phyloP scores from a whole-genome alignment of 2,797 vertebrate genomes.

The Cottoperca gobio region DNA sequence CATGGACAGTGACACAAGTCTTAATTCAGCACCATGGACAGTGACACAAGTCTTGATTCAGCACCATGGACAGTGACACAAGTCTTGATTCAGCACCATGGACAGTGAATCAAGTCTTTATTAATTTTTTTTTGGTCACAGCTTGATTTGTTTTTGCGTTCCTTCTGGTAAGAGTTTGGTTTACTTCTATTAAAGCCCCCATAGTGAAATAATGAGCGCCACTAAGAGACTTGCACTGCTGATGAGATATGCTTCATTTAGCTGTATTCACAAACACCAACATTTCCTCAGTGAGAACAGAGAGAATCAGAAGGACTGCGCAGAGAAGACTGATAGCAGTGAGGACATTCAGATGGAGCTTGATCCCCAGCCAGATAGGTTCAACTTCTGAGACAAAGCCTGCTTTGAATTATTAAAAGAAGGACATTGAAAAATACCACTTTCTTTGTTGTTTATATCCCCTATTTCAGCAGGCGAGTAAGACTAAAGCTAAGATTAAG shows the following conservation, averaged over 20 bases:
- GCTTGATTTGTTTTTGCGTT: slow-evolving; percentile 6
- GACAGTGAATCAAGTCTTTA: not conserved
- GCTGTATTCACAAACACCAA: slow-evolving; percentile 39
- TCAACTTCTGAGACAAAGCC: slow-evolving; percentile 47
- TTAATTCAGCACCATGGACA: not conserved
- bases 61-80: not conserved
- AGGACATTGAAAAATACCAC: slow-evolving; percentile 49
- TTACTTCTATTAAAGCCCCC: slow-evolving; percentile 41
- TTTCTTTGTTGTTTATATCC: slow-evolving; percentile 49
- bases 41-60: not conserved
- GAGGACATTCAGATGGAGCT: slow-evolving; percentile 38
- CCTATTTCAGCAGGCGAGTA: slow-evolving; percentile 51
- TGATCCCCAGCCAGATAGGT: slow-evolving; percentile 50
- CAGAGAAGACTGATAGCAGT: not conserved
- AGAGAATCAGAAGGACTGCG: not conserved
- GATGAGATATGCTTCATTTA: slow-evolving; percentile 48
- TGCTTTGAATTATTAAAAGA: slow-evolving; percentile 57
- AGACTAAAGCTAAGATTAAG: slow-evolving; percentile 60
- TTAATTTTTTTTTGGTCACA: not conserved
- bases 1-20: not conserved
- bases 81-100: not conserved
- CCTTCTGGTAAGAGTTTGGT: not conserved
- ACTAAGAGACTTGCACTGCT: slow-evolving; percentile 16
- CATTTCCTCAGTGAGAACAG: slow-evolving; percentile 4
- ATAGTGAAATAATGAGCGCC: slow-evolving; percentile 6